These are phyloP conservation scores for Ceuthmochares aereus DNA, from an alignment of 2,113 vertebrate genomes.

Conservation along the genomic window DNA sequence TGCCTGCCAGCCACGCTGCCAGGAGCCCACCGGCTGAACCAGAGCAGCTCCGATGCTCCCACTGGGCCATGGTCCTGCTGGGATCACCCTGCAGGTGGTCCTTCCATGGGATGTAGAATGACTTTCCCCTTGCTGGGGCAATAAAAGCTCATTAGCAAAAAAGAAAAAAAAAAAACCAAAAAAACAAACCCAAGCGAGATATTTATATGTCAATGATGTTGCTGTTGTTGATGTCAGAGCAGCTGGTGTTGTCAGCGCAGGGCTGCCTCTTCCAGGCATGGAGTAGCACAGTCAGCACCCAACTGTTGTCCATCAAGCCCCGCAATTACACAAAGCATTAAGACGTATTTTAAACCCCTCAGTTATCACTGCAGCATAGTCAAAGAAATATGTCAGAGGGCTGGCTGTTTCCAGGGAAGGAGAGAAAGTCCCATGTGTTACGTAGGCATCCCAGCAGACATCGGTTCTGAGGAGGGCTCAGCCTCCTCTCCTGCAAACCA, in stretches of 20 bases:
- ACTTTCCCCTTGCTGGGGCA: neutral
- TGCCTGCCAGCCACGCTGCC: neutral
- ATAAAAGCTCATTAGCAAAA: neutral
- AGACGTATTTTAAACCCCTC: neutral
- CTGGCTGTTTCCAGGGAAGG: neutral
- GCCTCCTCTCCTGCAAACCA: neutral
- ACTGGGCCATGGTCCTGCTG: rapidly evolving
- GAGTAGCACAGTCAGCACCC: neutral
- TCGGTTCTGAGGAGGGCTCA: rapidly evolving
- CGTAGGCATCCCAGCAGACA: rapidly evolving
- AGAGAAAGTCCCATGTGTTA: neutral
- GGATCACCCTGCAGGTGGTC: neutral
- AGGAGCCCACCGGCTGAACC: neutral
- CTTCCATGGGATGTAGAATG: neutral
- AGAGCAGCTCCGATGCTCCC: neutral
- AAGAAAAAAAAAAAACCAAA: neutral
- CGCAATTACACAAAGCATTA: rapidly evolving
- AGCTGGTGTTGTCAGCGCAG: rapidly evolving
- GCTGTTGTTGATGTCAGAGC: rapidly evolving
- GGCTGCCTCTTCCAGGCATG: neutral
- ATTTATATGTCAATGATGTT: neutral
- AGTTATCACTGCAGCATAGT: rapidly evolving
- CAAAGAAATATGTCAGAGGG: rapidly evolving
- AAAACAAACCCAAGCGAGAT: rapidly evolving
- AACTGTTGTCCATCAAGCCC: neutral